Evolutionary conservation across 2,888 invertebrate genomes (phyloP).

Genomic region (Cheiracanthium punctorium): DNA sequence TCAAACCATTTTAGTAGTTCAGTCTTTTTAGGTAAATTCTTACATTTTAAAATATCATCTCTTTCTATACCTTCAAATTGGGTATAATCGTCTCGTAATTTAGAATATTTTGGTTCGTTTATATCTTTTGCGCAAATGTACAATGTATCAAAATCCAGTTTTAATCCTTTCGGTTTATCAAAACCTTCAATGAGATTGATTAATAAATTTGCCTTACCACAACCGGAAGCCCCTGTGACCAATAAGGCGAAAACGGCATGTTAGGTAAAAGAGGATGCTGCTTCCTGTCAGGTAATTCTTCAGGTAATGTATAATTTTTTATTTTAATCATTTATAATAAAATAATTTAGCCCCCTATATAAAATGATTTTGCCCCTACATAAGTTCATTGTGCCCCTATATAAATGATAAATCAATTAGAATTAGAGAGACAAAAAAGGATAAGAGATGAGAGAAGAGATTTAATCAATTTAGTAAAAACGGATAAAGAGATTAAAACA

Average conservation of each 20-base stretch:
- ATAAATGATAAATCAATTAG: background rate
- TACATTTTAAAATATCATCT: background rate
- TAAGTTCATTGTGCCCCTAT: too few species aligned
- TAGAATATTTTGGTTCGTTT: background rate
- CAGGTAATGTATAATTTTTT: background rate
- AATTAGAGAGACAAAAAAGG: background rate
- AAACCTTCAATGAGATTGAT: constrained; percentile 14
- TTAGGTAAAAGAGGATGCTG: background rate
- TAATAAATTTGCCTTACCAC: constrained; percentile 23
- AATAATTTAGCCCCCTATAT: too few species aligned
- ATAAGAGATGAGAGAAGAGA: background rate
- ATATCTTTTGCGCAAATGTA: constrained; percentile 24
- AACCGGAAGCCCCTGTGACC: background rate
- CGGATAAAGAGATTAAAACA: background rate
- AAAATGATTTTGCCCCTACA: too few species aligned
- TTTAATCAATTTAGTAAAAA: background rate
- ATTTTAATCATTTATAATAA: constrained; percentile 12
- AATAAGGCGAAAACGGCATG: background rate
- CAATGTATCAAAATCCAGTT: background rate
- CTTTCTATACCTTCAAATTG: constrained; percentile 5
- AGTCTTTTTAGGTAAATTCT: background rate
- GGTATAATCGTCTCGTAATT: constrained; percentile 15
- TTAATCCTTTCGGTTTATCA: background rate
- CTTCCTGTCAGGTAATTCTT: background rate
- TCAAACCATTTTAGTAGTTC: background rate